A percentile compares a stretch with the other conserved stretches of the same genome.
phyloP scores from a whole-genome alignment of 1,140 invertebrate genomes.

The Cotesia vestalis region DNA sequence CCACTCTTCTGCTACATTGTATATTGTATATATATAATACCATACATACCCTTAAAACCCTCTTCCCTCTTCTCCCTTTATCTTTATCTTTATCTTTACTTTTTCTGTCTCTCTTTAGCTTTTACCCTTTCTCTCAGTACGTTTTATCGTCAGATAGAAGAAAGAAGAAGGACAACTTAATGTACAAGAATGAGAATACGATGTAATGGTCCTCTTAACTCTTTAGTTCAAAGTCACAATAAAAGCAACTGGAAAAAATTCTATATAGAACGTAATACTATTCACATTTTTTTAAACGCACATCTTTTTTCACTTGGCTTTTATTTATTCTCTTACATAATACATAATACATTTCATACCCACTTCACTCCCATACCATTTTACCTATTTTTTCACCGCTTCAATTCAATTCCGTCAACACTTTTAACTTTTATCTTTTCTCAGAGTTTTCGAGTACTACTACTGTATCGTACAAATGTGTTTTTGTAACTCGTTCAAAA shows the following conservation, averaged over 20 bases:
- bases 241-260: constrained; percentile 6
- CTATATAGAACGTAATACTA: constrained; percentile 28
- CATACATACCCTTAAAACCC: background rate
- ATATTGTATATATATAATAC: constrained; percentile 4
- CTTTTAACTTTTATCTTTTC: constrained; percentile 3
- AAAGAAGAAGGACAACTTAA: background rate
- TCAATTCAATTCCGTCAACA: constrained; percentile 6
- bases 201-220: constrained; percentile 13
- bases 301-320: constrained; percentile 37
- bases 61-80: constrained; percentile 15
- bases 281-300: constrained; percentile 32
- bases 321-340: too few species aligned
- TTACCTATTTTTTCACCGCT: background rate
- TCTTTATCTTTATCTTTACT: background rate
- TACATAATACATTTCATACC: constrained; percentile 9
- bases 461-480: background rate
- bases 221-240: background rate
- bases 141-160: background rate
- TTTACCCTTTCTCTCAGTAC: background rate
- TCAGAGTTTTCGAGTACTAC: background rate
- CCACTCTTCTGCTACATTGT: constrained; percentile 29
- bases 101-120: constrained; percentile 20
- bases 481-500: constrained; percentile 13
- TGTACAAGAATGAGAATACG: background rate
- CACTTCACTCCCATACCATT: background rate